Evolutionary conservation across 2,113 vertebrate genomes (phyloP).

Genomic region (Trinectes maculatus): DNA sequence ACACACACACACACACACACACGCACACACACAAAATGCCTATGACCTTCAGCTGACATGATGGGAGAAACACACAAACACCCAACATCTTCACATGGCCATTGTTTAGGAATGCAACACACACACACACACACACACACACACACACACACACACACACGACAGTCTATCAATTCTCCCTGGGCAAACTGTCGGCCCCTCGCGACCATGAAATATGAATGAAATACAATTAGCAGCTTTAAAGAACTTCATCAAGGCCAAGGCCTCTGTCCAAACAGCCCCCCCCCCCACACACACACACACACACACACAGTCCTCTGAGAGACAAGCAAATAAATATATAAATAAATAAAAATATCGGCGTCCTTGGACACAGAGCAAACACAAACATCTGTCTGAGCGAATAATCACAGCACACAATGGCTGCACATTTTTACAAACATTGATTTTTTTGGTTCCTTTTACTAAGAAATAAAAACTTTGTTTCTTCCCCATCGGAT

Average conservation of each 20-base stretch:
- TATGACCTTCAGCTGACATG: slow-evolving; percentile 54
- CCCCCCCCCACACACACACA: neutral
- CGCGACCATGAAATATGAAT: slow-evolving; percentile 66
- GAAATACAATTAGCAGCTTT: slow-evolving; percentile 66
- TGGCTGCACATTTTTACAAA: neutral
- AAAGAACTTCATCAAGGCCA: slow-evolving; percentile 64
- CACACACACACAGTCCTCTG: slow-evolving; percentile 17
- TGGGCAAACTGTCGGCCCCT: slow-evolving; percentile 32
- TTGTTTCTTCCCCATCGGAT: neutral
- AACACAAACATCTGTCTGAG: slow-evolving; percentile 16
- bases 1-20: slow-evolving; percentile 13
- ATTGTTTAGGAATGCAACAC: slow-evolving; percentile 34
- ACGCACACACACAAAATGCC: slow-evolving; percentile 13
- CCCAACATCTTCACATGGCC: slow-evolving; percentile 18
- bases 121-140: slow-evolving; percentile 15
- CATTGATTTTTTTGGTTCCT: neutral
- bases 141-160: slow-evolving; percentile 20
- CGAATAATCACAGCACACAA: slow-evolving; percentile 12
- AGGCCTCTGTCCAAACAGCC: slow-evolving; percentile 27
- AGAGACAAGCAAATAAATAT: neutral
- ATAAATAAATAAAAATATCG: neutral
- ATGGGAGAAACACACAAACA: slow-evolving; percentile 20
- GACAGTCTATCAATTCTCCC: slow-evolving; percentile 38
- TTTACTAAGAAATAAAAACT: slow-evolving; percentile 7
- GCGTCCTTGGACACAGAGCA: slow-evolving; percentile 41